phyloP scores from a whole-genome alignment of 2,797 vertebrate species.

The Peromyscus eremicus region DNA sequence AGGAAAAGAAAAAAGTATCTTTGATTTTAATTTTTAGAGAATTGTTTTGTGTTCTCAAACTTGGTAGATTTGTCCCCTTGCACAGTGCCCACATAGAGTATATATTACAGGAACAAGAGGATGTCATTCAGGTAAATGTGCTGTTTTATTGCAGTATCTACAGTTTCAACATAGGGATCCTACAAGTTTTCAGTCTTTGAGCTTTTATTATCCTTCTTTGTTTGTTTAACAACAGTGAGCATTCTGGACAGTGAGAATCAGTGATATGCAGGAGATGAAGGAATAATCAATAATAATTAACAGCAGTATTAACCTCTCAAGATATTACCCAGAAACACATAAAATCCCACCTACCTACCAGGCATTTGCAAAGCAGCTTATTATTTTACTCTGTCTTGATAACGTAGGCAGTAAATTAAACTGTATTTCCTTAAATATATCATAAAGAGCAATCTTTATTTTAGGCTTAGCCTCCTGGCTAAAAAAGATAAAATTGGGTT shows the following conservation, averaged over 20 bases:
- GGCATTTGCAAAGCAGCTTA: background rate
- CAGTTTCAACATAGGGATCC: background rate
- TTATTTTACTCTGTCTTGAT: background rate
- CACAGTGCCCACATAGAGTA: background rate
- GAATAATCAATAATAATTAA: background rate
- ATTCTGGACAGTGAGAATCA: background rate
- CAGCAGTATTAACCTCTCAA: background rate
- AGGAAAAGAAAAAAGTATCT: background rate
- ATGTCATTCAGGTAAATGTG: background rate
- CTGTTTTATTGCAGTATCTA: background rate
- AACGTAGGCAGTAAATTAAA: background rate
- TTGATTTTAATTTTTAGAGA: slow-evolving; percentile 14
- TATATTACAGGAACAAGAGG: background rate
- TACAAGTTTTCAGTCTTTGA: background rate
- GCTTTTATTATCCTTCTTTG: background rate
- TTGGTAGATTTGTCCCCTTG: background rate
- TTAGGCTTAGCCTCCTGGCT: background rate
- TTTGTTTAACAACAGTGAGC: background rate
- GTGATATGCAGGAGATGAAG: background rate
- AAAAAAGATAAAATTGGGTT: background rate
- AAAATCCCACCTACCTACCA: background rate
- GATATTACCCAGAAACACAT: background rate
- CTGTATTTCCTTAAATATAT: background rate
- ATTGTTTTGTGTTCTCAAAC: background rate
- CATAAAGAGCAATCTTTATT: background rate